Evolutionary conservation across 2,113 vertebrate genomes (phyloP), one percentile per base, ranked within the genome.

Genomic region (Nothocercus nigrocapillus): DNA sequence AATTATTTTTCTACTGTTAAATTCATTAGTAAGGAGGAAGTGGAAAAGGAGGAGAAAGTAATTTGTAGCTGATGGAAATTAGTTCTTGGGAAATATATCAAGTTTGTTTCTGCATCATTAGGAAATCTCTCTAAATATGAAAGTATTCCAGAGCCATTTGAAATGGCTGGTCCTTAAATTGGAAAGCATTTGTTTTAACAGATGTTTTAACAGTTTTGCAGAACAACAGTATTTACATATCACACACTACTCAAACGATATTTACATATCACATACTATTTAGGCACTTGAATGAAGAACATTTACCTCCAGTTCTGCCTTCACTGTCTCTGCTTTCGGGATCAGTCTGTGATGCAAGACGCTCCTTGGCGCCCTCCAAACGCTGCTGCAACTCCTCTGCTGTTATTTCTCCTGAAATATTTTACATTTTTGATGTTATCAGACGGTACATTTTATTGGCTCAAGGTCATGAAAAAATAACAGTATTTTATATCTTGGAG

Each of bases 371-470:
- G 25, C 98, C 98, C 69, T 98, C 98, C 82, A 99, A 98, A 76
- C 99, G 98, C 36, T 99, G 99, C 28, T 98, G 98, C 38, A 99
- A 97, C 94, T 99, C 99, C 97, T 99, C 98, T 51, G 99, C 99
- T 74, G 99, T 99, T 96, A 99, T 98, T 97, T 99, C 99, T 86
- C 99, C 99, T 99, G 94, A 95, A 97, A 96, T 12, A 95, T 90
- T 81, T 69, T 53, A 88, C 22, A 80, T 87, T 78, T 86, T 66
- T 53, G 72, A 79, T 3, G 3, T 7, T 25, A 28, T 77, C 92
- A 90, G 53, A 13, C 47, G 64, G 72, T 49, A 56, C 30, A 22
- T 22, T 54, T 45, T 67, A 84, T 14, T 66, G 49, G 24, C 27
- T 89, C 58, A 82, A 94, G 86, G 25, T 34, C 74, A 58, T 7